Evolutionary conservation across 2,113 vertebrate species (phyloP).

Genomic region (Lepisosteus osseus): DNA sequence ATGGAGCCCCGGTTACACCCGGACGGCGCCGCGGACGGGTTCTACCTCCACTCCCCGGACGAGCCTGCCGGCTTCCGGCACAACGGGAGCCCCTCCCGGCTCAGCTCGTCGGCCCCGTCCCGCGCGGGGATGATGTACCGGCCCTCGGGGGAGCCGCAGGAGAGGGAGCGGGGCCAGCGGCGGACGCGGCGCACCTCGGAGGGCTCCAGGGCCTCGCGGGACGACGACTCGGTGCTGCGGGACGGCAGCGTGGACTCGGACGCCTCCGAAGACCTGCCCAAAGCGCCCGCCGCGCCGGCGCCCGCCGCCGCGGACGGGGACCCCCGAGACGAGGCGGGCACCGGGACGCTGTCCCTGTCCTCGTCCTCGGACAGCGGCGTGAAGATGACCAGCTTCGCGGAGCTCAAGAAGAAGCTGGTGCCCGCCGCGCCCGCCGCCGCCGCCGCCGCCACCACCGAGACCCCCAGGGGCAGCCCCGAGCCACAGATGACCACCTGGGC

Average conservation of each 20-base stretch:
- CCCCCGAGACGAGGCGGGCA: constrained; percentile 37
- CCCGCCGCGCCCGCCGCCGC: constrained; percentile 51
- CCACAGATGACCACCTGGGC: constrained; percentile 52
- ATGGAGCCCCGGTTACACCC: constrained; percentile 83
- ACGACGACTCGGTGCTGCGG: constrained; percentile 74
- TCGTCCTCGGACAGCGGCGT: constrained; percentile 67
- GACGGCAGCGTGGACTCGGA: constrained; percentile 79
- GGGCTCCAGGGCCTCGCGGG: constrained; percentile 53
- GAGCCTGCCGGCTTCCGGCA: constrained; percentile 47
- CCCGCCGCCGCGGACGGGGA: constrained; percentile 40
- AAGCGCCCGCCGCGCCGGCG: constrained; percentile 56
- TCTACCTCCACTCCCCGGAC: constrained; percentile 85
- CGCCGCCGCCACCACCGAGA: constrained; percentile 34
- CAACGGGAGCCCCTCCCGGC: constrained; percentile 37
- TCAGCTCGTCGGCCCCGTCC: constrained; percentile 61
- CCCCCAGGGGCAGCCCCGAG: constrained; percentile 7
- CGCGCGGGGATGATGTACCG: constrained; percentile 61
- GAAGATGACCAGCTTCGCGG: constrained; percentile 89
- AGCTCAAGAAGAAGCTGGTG: constrained; percentile 78
- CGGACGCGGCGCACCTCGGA: constrained; percentile 52
- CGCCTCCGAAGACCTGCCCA: constrained; percentile 70
- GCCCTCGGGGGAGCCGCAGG: constrained; percentile 38
- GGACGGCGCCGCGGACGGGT: constrained; percentile 82
- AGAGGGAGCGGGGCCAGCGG: constrained; percentile 40
- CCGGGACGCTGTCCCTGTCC: background rate